Evolutionary conservation across 2,113 vertebrate species (phyloP).

Genomic region (Hyperopisus bebe): DNA sequence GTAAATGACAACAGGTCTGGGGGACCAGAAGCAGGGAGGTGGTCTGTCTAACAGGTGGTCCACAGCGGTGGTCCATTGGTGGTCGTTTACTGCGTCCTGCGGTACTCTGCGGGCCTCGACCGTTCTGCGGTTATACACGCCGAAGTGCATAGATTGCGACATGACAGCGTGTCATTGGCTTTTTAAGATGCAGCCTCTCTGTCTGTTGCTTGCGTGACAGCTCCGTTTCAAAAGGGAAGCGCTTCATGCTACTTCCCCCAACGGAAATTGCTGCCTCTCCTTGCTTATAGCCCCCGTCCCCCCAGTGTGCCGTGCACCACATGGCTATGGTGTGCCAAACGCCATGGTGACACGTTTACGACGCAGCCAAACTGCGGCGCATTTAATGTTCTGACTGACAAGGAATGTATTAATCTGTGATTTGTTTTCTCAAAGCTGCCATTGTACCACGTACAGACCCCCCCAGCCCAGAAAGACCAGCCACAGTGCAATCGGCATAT

Average conservation of each 20-base stretch:
- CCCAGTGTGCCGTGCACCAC: constrained; percentile 66
- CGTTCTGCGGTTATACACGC: not conserved
- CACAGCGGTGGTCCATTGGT: constrained; percentile 54
- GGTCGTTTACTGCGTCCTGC: not conserved
- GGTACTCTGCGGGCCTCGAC: not conserved
- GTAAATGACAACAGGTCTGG: constrained; percentile 36
- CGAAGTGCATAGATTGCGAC: not conserved
- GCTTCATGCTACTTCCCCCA: constrained; percentile 72
- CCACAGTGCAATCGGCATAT: not conserved
- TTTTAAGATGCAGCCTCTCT: not conserved
- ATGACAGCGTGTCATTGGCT: not conserved
- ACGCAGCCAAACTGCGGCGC: constrained; percentile 69
- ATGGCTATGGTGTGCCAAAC: constrained; percentile 81
- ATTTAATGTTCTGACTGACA: constrained; percentile 73
- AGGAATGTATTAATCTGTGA: constrained; percentile 61
- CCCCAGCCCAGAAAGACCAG: not conserved
- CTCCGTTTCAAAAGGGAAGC: not conserved
- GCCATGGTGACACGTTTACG: constrained; percentile 97
- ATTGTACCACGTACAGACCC: not conserved
- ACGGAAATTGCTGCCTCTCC: constrained; percentile 68
- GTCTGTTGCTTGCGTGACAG: not conserved
- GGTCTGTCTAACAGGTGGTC: constrained; percentile 54
- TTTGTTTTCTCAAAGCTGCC: constrained; percentile 33
- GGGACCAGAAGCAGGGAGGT: constrained; percentile 45
- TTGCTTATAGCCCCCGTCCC: constrained; percentile 75